These are phyloP conservation scores for Gastrophysa polygoni DNA, from an alignment of 2,888 invertebrate genomes.

Conservation along the genomic window DNA sequence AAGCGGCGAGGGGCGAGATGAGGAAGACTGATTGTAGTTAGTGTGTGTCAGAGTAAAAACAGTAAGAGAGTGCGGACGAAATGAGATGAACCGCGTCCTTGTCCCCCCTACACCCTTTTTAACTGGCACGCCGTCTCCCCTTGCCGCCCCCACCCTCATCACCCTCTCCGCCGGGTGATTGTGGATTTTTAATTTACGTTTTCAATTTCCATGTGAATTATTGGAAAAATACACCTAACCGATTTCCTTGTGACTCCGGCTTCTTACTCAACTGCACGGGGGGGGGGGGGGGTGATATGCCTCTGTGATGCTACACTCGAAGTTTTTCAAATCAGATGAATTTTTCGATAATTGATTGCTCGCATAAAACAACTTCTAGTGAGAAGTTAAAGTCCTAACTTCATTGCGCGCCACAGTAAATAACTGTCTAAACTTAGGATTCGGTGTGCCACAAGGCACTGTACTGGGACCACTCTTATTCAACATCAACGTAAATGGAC, in stretches of 20 bases:
- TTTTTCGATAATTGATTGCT: too few relatives aligned
- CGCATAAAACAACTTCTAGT: too few relatives aligned
- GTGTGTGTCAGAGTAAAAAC: constrained; percentile 58
- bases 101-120: constrained; percentile 40
- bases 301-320: too few relatives aligned
- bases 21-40: constrained; percentile 59
- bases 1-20: constrained; percentile 43
- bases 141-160: constrained; percentile 35
- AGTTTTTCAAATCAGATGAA: too few relatives aligned
- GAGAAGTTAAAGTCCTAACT: too few relatives aligned
- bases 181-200: constrained; percentile 44
- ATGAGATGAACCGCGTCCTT: constrained; percentile 67
- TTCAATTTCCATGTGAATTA: constrained; percentile 13
- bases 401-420: too few relatives aligned
- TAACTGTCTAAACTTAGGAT: too few relatives aligned
- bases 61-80: constrained; percentile 69
- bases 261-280: too few relatives aligned
- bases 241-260: neutral
- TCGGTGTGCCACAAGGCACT: too few relatives aligned
- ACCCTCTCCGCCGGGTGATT: constrained; percentile 42
- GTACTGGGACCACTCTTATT: too few relatives aligned
- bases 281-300: too few relatives aligned
- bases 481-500: too few relatives aligned
- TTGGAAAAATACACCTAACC: neutral
- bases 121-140: constrained; percentile 10